Conservation (phyloP, 2,888 invertebrate species). For the Dexiosoma caninum region DNA sequence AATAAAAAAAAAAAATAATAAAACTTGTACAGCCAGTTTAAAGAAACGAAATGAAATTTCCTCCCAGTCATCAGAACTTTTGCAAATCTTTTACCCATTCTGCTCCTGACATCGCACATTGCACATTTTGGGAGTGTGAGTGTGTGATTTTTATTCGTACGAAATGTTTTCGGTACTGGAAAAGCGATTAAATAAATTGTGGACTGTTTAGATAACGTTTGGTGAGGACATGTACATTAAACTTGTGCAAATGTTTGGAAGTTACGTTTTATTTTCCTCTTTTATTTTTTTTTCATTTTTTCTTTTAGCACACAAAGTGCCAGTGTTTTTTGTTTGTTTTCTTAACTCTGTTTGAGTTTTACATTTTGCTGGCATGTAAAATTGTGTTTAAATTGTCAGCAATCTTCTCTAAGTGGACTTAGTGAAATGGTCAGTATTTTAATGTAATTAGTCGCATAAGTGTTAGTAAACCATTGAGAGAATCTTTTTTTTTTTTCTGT, state of each 20-base stretch:
- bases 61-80: constrained; percentile 23
- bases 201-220: constrained; percentile 35
- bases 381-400: constrained; percentile 11
- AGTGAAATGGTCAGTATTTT: constrained; percentile 15
- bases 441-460: neutral
- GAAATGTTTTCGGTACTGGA: constrained; percentile 16
- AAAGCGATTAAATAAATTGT: constrained; percentile 49
- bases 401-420: constrained; percentile 15
- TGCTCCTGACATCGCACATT: neutral
- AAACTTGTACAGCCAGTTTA: neutral
- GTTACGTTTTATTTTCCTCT: too few species aligned
- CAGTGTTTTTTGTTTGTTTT: neutral
- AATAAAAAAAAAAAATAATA: neutral
- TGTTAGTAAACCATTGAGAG: neutral
- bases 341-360: neutral
- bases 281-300: neutral
- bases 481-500: neutral
- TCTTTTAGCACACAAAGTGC: neutral
- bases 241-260: constrained; percentile 22
- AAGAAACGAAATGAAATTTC: neutral
- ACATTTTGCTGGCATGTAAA: neutral
- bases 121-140: too few species aligned
- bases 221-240: constrained; percentile 28
- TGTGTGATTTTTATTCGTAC: neutral
- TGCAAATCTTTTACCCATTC: neutral